Evolutionary conservation across 1,140 invertebrate species (phyloP).

Genomic region (Tachypleus tridentatus): DNA sequence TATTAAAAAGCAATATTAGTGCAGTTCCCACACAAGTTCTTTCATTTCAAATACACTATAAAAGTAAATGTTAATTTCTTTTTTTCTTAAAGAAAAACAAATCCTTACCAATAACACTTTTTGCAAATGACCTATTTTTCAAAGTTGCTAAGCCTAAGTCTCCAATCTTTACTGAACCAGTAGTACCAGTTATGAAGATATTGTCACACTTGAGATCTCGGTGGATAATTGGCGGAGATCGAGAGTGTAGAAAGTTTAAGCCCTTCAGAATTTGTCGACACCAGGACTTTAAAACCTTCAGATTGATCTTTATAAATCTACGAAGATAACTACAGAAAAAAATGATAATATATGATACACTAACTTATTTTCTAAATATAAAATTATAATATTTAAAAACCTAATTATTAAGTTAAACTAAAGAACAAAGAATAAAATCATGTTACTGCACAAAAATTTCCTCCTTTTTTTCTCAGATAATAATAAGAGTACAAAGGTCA

Average conservation of each 20-base stretch:
- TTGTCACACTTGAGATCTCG: constrained; percentile 85
- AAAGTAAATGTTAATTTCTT: no score
- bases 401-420: no score
- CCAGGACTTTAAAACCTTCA: constrained; percentile 97
- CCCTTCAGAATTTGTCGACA: constrained; percentile 98
- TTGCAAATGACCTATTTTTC: constrained; percentile 97
- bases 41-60: no score
- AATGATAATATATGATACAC: constrained; percentile 14
- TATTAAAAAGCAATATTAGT: no score
- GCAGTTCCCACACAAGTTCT: no score
- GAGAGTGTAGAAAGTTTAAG: constrained; percentile 89
- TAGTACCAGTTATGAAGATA: constrained; percentile 98
- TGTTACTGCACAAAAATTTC: no score
- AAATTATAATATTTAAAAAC: neutral
- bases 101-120: constrained; percentile 81
- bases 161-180: constrained; percentile 96
- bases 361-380: neutral
- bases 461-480: no score
- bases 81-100: no score
- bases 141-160: constrained; percentile 95
- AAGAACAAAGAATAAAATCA: no score
- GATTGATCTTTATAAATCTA: constrained; percentile 94
- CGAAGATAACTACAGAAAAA: constrained; percentile 61
- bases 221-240: constrained; percentile 96
- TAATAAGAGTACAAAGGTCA: no score